Evolutionary conservation across 1,140 invertebrate genomes (phyloP), one percentile per base, ranked within the genome.

Genomic region (Drosophila ohnishii): DNA sequence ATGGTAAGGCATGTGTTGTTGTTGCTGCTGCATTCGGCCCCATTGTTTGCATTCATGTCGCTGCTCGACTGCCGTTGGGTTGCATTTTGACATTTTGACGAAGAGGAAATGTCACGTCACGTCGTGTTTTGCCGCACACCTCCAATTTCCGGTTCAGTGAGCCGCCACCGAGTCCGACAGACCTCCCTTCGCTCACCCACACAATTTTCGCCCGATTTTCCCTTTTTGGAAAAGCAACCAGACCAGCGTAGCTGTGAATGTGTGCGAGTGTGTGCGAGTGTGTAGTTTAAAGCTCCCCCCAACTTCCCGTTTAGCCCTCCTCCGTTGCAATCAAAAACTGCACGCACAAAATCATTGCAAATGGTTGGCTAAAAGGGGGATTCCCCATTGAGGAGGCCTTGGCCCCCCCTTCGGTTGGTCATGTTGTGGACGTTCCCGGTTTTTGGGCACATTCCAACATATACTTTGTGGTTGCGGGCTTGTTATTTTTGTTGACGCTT

Each of bases 21-120:
- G 48, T 19, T 45, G 65, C 51, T 63, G 73, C 6, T 62, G 60
- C 50, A 61, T 50, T 53, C 57, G 44, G 62, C 51, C 78, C 72
- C 57, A 81, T 80, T 72, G 73, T 80, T 80, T 81, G 73, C 73
- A 55, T 81, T 71, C 78, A 70, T 80, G 78, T 80, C 72, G 77
- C 39, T 56, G 58, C 45, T 45, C 45, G 70, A 74, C 39, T 75
- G 74, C 53, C 63, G 75, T 51, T 76, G 57, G 63, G 75, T 51
- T 80, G 78, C 78, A 89, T 90, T 90, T 90, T 90, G 86, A 90
- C 86, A 90, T 91, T 91, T 91, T 91, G 90, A 91, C 90, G 90
- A 91, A 90, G 90, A 91, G 90, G 90, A 91, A 91, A 91, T 91
- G 90, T 91, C 90, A 90, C 87, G 90, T 91, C 90, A 91, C 90